Conservation (phyloP, 2,113 vertebrate species). For the Dasyurus viverrinus region DNA sequence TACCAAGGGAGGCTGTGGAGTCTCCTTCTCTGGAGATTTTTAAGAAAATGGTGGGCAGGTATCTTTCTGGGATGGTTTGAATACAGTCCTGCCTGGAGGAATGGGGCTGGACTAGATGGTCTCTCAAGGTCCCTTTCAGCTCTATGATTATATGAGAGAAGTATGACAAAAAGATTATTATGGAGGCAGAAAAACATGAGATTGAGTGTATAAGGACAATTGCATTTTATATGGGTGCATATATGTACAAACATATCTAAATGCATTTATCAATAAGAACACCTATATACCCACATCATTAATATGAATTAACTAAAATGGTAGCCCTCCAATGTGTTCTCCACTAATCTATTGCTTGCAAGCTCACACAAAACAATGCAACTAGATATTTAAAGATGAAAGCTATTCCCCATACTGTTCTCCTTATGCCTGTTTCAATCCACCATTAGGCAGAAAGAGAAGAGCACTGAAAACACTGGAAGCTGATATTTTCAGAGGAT, state of each 20-base stretch:
- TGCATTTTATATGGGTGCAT: conserved; percentile 4
- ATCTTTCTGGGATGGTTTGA: background rate
- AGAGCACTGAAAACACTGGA: background rate
- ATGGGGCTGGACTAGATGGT: conserved; percentile 2
- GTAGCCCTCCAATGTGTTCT: background rate
- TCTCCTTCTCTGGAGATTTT: background rate
- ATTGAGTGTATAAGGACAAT: background rate
- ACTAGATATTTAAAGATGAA: background rate
- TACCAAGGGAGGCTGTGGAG: fast-evolving
- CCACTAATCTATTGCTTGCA: background rate
- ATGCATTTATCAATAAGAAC: conserved; percentile 2
- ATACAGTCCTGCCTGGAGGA: conserved; percentile 2
- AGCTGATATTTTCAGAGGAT: background rate
- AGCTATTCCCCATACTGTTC: background rate
- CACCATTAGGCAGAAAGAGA: background rate
- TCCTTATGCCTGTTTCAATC: background rate
- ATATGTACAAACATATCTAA: background rate
- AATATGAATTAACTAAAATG: background rate
- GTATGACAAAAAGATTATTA: conserved; percentile 6
- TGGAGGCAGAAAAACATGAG: background rate
- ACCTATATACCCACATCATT: background rate
- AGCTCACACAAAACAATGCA: background rate
- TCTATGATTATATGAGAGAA: conserved; percentile 5
- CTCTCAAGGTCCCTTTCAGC: conserved; percentile 2
- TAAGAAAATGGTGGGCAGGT: background rate